Evolutionary conservation across 1,140 invertebrate species (phyloP).

Genomic region (Euborellia annulipes): DNA sequence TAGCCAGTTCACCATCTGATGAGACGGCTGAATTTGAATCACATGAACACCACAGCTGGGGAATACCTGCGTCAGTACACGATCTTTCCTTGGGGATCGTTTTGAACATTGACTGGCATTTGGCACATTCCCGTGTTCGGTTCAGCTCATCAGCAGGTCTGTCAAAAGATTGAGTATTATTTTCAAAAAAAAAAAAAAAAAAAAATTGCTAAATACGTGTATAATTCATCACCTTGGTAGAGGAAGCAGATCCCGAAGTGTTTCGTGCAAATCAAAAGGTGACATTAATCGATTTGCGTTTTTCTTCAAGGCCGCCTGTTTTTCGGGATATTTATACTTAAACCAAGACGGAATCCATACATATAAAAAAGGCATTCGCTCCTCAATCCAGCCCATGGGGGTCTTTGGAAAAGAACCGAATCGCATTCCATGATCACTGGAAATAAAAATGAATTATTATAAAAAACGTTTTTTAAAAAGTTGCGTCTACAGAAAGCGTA

Average conservation of each 20-base stretch:
- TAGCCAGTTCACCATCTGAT: slow-evolving; percentile 25
- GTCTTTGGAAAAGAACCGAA: slow-evolving; percentile 67
- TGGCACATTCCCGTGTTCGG: slow-evolving; percentile 34
- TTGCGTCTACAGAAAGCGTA: no score
- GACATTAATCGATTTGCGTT: slow-evolving; percentile 59
- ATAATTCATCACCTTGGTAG: slow-evolving; percentile 1
- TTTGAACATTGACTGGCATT: slow-evolving; percentile 49
- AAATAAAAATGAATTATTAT: no score
- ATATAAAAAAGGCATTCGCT: slow-evolving; percentile 48
- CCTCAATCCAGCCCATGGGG: slow-evolving; percentile 63
- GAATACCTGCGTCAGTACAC: slow-evolving; percentile 52
- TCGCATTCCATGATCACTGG: slow-evolving; percentile 82
- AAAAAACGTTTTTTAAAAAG: no score
- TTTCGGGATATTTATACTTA: slow-evolving; percentile 29
- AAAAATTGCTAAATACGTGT: not conserved
- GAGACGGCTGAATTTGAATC: slow-evolving; percentile 30
- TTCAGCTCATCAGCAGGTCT: slow-evolving; percentile 21
- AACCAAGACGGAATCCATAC: slow-evolving; percentile 43
- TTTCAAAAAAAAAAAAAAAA: no score
- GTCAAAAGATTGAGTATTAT: no score
- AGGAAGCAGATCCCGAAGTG: slow-evolving; percentile 34
- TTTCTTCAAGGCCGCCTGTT: slow-evolving; percentile 30
- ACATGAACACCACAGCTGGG: slow-evolving; percentile 65
- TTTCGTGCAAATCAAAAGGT: slow-evolving; percentile 71
- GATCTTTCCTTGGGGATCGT: slow-evolving; percentile 44